Evolutionary conservation across 2,888 invertebrate genomes (phyloP).

Genomic region (Drosophila macrospina): DNA sequence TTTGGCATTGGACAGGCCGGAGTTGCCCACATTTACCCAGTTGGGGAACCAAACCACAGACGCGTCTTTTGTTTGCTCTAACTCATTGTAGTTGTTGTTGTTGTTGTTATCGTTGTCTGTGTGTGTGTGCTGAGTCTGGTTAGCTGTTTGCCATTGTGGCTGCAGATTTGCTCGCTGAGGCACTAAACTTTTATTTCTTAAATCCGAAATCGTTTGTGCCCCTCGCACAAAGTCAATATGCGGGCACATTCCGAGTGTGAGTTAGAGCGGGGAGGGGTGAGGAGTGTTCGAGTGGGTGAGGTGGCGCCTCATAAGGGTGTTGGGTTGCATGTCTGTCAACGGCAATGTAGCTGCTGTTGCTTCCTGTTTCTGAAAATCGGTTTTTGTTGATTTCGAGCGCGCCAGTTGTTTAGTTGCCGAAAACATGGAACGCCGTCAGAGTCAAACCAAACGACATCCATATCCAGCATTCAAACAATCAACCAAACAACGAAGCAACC

Average conservation of each 20-base stretch:
- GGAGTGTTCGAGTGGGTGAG: background rate
- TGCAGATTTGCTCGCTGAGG: constrained; percentile 77
- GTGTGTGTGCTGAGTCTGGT: constrained; percentile 49
- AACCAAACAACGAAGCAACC: constrained; percentile 27
- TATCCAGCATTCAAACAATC: constrained; percentile 31
- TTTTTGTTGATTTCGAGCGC: constrained; percentile 80
- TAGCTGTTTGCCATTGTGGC: constrained; percentile 72
- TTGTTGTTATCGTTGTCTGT: constrained; percentile 22
- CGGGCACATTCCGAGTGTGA: constrained; percentile 55
- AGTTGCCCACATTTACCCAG: constrained; percentile 31
- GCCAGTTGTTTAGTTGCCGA: constrained; percentile 75
- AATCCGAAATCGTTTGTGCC: constrained; percentile 78
- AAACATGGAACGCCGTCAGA: constrained; percentile 42
- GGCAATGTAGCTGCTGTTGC: constrained; percentile 55
- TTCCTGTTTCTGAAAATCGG: constrained; percentile 79
- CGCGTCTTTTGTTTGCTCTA: constrained; percentile 82
- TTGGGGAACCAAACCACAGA: constrained; percentile 65
- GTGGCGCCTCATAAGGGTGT: constrained; percentile 3
- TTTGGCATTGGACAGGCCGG: constrained; percentile 64
- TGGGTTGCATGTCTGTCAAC: constrained; percentile 63
- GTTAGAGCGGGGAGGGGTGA: background rate
- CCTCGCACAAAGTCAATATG: constrained; percentile 77
- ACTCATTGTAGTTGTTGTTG: constrained; percentile 48
- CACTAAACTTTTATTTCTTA: constrained; percentile 80
- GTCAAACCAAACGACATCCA: constrained; percentile 48